These are phyloP conservation scores for Garra rufa DNA, from an alignment of 2,113 vertebrate species.

Conservation along the genomic window DNA sequence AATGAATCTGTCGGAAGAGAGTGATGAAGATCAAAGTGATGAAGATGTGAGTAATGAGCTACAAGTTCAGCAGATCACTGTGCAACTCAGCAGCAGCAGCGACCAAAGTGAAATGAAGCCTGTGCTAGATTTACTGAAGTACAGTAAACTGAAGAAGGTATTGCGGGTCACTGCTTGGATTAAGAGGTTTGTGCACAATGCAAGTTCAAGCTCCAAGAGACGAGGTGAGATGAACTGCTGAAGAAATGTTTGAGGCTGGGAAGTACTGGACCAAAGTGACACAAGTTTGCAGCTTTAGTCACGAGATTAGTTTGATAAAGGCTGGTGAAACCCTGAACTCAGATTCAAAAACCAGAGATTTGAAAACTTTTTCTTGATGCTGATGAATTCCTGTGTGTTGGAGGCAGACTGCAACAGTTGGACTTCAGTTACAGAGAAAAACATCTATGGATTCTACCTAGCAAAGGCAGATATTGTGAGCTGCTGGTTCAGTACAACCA, in stretches of 20 bases:
- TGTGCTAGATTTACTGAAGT: constrained; percentile 22
- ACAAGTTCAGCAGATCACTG: neutral
- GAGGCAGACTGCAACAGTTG: constrained; percentile 49
- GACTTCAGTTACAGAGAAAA: constrained; percentile 47
- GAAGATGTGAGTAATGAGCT: constrained; percentile 27
- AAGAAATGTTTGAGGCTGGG: constrained; percentile 44
- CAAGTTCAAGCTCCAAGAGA: constrained; percentile 5
- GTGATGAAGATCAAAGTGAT: neutral
- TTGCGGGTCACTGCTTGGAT: constrained; percentile 39
- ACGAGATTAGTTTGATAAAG: constrained; percentile 31
- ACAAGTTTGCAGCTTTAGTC: no score
- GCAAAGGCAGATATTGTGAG: constrained; percentile 41
- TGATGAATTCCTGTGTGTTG: constrained; percentile 49
- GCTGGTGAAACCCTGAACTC: constrained; percentile 9
- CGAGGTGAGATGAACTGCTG: constrained; percentile 35
- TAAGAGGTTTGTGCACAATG: constrained; percentile 23
- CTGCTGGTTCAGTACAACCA: constrained; percentile 46
- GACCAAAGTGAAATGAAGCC: constrained; percentile 12
- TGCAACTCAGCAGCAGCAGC: neutral
- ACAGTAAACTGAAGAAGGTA: constrained; percentile 34
- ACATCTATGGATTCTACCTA: constrained; percentile 47
- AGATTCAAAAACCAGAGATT: constrained; percentile 28
- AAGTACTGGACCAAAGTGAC: no score
- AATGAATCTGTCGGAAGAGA: neutral
- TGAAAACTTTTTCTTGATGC: constrained; percentile 48